Evolutionary conservation across 2,888 invertebrate genomes (phyloP).

Genomic region (Ophion ventricosus): DNA sequence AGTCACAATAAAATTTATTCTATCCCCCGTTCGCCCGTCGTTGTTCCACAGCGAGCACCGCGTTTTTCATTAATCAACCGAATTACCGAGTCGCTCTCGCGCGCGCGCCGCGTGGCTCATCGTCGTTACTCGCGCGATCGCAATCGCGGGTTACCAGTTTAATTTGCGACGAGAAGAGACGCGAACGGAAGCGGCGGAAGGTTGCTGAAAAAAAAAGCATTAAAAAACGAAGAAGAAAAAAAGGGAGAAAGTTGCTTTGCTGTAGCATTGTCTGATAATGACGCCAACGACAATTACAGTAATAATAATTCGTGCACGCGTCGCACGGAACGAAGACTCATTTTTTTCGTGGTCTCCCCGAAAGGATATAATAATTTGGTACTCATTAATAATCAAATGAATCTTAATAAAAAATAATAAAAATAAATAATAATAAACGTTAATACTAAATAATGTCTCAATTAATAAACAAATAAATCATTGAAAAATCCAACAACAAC

Average conservation of each 20-base stretch:
- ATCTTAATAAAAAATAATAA: no score
- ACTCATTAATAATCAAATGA: no score
- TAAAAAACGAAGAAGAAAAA: constrained; percentile 9
- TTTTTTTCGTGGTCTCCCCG: no score
- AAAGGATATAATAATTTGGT: no score
- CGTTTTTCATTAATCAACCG: constrained; percentile 58
- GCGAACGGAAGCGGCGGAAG: constrained; percentile 57
- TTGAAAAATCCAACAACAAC: no score
- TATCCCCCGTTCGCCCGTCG: constrained; percentile 28
- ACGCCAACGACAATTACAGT: not conserved
- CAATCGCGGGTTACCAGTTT: constrained; percentile 56
- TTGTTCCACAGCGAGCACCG: constrained; percentile 3
- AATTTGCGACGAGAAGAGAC: constrained; percentile 39
- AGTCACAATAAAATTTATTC: constrained; percentile 58
- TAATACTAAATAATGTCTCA: no score
- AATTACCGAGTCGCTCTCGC: constrained; percentile 53
- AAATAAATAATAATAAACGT: no score
- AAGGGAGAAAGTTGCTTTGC: constrained; percentile 31
- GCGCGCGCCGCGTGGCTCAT: not conserved
- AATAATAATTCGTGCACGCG: constrained; percentile 24
- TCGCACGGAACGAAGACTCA: not conserved
- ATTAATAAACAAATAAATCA: no score
- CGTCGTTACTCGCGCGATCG: constrained; percentile 43
- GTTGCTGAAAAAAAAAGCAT: constrained; percentile 46
- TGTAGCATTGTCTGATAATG: not conserved